Percentiles rank a stretch among this genome's conserved stretches.
Conservation (phyloP, 2,888 invertebrate genomes). For the Lochmaea crataegi region DNA sequence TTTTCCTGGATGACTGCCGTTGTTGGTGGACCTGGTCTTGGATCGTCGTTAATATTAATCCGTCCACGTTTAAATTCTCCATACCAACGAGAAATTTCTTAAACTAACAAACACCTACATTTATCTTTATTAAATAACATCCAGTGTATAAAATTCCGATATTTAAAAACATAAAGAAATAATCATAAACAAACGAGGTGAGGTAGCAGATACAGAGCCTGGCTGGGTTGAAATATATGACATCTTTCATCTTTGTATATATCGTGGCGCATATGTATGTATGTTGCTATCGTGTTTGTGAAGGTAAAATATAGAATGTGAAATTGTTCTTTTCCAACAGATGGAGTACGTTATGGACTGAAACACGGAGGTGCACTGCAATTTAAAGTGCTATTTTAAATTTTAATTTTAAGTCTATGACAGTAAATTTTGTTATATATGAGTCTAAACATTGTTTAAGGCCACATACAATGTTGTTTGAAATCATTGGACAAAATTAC, state of each 20-base stretch:
- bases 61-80: too few species aligned
- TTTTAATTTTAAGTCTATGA: neutral
- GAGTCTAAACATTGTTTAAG: neutral
- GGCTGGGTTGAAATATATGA: slow-evolving; percentile 9
- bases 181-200: slow-evolving; percentile 10
- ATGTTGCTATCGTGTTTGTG: neutral
- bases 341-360: slow-evolving; percentile 4
- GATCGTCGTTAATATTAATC: too few species aligned
- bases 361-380: neutral
- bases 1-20: too few species aligned
- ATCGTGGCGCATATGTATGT: slow-evolving; percentile 4
- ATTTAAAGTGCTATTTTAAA: slow-evolving; percentile 2
- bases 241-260: slow-evolving; percentile 13
- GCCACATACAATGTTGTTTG: too few species aligned
- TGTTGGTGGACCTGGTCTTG: too few species aligned
- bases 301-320: slow-evolving; percentile 4
- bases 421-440: neutral
- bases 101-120: too few species aligned
- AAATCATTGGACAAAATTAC: too few species aligned
- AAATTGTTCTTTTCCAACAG: slow-evolving; percentile 14
- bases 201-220: neutral
- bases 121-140: neutral
- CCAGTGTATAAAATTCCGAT: slow-evolving; percentile 8
- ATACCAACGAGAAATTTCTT: too few species aligned
- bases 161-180: slow-evolving; percentile 12